Conservation (phyloP, 2,113 vertebrate genomes). For the Blennius ocellaris region DNA sequence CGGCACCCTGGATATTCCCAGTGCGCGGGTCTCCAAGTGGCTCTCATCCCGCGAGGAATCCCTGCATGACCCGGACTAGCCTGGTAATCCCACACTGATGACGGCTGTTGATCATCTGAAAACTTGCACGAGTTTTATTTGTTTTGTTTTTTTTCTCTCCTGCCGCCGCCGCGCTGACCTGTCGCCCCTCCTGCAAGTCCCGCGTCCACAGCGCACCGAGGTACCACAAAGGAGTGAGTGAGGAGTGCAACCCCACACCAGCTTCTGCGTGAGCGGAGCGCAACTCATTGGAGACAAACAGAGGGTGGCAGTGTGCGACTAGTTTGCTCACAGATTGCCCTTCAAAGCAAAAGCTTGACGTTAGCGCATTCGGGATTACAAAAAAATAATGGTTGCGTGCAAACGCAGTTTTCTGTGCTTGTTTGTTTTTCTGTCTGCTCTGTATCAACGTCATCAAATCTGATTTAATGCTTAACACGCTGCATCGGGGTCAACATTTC, state of each 20-base stretch:
- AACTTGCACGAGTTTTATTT: background rate
- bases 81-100: background rate
- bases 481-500: accelerated
- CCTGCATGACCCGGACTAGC: background rate
- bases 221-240: slow-evolving; percentile 7
- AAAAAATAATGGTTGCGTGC: too few species aligned
- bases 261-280: background rate
- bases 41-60: slow-evolving; percentile 45
- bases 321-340: accelerated
- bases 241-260: slow-evolving; percentile 15
- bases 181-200: background rate
- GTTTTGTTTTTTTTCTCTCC: background rate
- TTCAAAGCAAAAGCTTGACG: slow-evolving; percentile 38
- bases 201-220: background rate
- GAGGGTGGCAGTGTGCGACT: background rate
- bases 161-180: background rate
- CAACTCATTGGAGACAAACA: background rate
- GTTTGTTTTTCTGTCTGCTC: too few species aligned
- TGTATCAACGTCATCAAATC: too few species aligned
- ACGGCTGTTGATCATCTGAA: background rate
- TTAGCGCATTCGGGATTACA: too few species aligned
- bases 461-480: accelerated
- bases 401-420: too few species aligned
- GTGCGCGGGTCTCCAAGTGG: slow-evolving; percentile 4
- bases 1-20: slow-evolving; percentile 24